Conservation (phyloP, 2,797 vertebrate species). For the Botia almorhae region DNA sequence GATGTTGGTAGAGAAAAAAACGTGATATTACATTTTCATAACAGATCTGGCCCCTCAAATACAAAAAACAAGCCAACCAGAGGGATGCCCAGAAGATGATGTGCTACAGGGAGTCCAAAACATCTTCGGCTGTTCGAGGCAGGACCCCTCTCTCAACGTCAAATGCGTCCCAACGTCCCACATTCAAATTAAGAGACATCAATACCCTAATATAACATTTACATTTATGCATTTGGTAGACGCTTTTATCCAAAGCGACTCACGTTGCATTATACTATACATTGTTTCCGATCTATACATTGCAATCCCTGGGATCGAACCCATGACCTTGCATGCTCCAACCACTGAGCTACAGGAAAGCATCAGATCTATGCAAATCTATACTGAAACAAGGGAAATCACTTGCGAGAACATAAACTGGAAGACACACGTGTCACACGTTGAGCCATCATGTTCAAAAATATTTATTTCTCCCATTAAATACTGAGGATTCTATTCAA, state of each 20-base stretch:
- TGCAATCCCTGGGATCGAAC: no score
- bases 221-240: no score
- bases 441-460: background rate
- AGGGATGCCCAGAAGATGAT: background rate
- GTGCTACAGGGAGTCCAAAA: slow-evolving; percentile 9
- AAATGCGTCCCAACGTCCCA: slow-evolving; percentile 1
- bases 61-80: background rate
- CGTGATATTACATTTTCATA: background rate
- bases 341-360: no score
- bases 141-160: slow-evolving; percentile 7
- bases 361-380: slow-evolving; percentile 6
- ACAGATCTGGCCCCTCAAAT: background rate
- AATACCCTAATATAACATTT: background rate
- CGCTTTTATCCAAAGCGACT: no score
- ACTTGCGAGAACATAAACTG: background rate
- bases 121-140: background rate
- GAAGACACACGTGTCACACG: background rate
- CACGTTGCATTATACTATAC: no score
- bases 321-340: no score
- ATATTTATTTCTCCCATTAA: slow-evolving; percentile 16
- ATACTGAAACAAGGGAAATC: slow-evolving; percentile 2
- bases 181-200: background rate
- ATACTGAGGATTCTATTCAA: slow-evolving; percentile 16
- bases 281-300: no score
- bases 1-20: slow-evolving; percentile 6